Evolutionary conservation across 2,113 vertebrate species (phyloP), one percentile per base, ranked within the genome.

Genomic region (Tragelaphus imberbis): DNA sequence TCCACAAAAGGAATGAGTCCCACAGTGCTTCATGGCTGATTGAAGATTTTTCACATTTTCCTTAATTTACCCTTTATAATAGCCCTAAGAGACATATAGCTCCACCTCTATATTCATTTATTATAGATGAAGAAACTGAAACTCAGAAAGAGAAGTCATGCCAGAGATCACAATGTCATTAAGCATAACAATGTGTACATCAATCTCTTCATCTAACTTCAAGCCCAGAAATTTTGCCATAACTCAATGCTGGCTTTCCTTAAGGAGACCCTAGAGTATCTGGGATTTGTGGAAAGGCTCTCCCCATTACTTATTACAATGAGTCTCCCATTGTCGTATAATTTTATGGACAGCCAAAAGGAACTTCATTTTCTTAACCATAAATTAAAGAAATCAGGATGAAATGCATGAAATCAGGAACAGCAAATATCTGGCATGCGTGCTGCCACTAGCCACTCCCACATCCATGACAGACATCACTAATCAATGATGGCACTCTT

Each of bases 61-160:
- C 23, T 91, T 93, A 40, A 65, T 93, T 79, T 89, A 89, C 12
- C 88, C 30, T 79, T 96, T 75, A 59, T 84, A 51, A 61, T 17
- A 90, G 79, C 40, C 17, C 71, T 77, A 40, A 92, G 16, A 79
- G 15, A 8, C 1, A 19, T 95, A 27, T 44, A 44, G 49, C 51
- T 89, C 65, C 68, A 51, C n/a, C 55, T 77, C 71, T 44, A 44
- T 27, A 44, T 77, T 44, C 40, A 44, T 44, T 44, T 40, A 77
- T 94, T 95, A 96, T 17, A 92, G 49, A 36, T 55, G 33, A 96
- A 71, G 55, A 88, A 92, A 96, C 16, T 58, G 23, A 96, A 94
- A 75, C 56, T 79, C 58, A 88, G 51, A 79, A 94, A 82, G 90
- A 93, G 87, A 21, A 85, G 40, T 30, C 1, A 25, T 8, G 8